Base-by-base conservation (phyloP, 2,888 invertebrate species). In the Eutolmus rufibarbis region DNA sequence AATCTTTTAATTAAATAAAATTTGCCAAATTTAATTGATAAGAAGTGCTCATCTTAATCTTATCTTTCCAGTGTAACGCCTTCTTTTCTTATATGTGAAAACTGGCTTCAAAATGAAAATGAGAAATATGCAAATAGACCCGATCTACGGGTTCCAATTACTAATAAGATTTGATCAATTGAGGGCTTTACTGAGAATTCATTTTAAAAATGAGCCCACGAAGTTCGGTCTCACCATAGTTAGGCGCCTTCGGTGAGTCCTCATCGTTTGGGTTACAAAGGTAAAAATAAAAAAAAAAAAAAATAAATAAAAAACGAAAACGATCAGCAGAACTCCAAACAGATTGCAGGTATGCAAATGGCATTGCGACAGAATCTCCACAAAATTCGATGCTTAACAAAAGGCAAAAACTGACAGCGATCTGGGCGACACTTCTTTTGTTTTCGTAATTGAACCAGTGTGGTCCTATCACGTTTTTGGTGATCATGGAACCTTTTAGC, bases 391-490 rank as follows among this genome's bases (percentile, higher is more conserved):
- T 85, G 74, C 12, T 84, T 66, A 84, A 84, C 82, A 85, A 85
- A 85, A 85, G 85, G 74, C 85, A 85, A 85, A 85, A 79, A 74
- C 43, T 90, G 90, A 89, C 89, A 89, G 89, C 89, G 89, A 89
- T 90, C 89, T 89, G 89, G 89, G 89, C 89, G 89, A 90, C 89
- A 90, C 90, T 90, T 90, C 89, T 90, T 89, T 90, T 89, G 89
- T 89, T 89, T 88, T 89, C 89, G 90, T 91, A 91, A 91, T 92
- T 91, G 91, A 91, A 90, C 90, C 91, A 90, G 92, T 91, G 91
- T 90, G 92, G 91, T 91, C 90, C 89, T 90, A 89, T 90, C 90
- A 89, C 89, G 89, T 87, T 89, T 89, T 89, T 87, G 88, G 89
- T 89, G 89, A 89, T 89, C 89, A 88, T 89, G 88, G 89, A 88